A percentile compares a stretch with the other conserved stretches of the same genome.
Evolutionary conservation across 2,113 vertebrate species (phyloP).

Genomic region (Struthidea cinerea): DNA sequence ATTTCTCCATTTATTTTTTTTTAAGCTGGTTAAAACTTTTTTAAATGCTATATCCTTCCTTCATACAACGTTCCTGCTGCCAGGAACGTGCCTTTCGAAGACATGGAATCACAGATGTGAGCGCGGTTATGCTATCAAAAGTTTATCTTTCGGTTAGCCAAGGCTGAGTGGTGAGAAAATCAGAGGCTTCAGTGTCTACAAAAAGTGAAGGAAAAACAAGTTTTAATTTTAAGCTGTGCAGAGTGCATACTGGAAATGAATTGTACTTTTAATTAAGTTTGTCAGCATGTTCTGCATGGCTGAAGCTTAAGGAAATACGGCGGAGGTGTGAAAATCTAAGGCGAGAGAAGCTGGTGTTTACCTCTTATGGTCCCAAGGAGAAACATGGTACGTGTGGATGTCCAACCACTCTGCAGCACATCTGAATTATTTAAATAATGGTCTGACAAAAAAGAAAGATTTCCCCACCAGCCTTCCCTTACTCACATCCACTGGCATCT

Average conservation of each 20-base stretch:
- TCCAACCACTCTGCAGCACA: neutral
- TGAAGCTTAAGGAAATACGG: neutral
- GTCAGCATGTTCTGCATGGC: neutral
- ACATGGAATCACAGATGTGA: neutral
- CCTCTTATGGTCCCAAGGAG: neutral
- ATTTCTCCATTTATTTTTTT: neutral
- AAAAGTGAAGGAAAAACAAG: neutral
- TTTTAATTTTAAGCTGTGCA: neutral
- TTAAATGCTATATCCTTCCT: neutral
- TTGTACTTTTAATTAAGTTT: conserved; percentile 37
- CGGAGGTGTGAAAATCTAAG: neutral
- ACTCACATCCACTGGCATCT: neutral
- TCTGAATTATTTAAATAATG: neutral
- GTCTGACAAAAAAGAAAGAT: neutral
- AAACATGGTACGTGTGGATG: neutral
- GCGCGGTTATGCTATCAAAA: neutral
- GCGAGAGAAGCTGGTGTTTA: neutral
- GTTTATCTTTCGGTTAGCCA: neutral
- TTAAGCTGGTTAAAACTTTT: neutral
- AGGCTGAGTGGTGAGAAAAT: neutral
- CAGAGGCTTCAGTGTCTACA: neutral
- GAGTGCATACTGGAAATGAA: neutral
- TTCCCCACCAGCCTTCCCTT: neutral
- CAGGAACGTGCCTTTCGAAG: neutral
- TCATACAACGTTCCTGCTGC: neutral